These are phyloP conservation scores for Mamestra brassicae DNA, from an alignment of 2,888 invertebrate genomes.

Conservation along the genomic window DNA sequence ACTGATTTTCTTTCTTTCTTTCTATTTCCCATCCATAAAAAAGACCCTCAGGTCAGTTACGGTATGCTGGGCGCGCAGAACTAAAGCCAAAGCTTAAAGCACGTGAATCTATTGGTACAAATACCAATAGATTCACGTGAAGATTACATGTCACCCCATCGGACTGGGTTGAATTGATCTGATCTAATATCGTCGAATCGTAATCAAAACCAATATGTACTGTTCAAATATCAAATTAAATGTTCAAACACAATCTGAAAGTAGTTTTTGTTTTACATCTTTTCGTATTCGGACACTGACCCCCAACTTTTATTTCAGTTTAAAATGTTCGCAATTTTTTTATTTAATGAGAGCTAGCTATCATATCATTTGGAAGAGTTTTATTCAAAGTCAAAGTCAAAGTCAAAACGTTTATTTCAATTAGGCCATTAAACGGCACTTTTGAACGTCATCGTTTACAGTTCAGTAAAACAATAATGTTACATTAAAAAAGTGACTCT, in stretches of 20 bases:
- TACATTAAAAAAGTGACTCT: too few species aligned
- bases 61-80: background rate
- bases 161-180: background rate
- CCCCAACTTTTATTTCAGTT: background rate
- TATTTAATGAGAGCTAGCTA: background rate
- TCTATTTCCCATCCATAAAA: too few species aligned
- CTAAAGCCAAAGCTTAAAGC: too few species aligned
- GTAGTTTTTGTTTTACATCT: background rate
- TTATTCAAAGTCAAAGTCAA: background rate
- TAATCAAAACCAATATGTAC: background rate
- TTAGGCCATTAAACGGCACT: too few species aligned
- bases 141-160: background rate
- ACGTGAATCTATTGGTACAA: too few species aligned
- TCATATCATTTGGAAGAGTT: slow-evolving; percentile 5
- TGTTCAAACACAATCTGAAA: background rate
- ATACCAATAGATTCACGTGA: background rate
- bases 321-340: background rate
- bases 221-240: background rate
- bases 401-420: too few species aligned
- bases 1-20: too few species aligned
- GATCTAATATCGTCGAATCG: background rate
- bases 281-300: background rate
- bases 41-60: too few species aligned
- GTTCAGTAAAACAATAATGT: too few species aligned
- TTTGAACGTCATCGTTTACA: too few species aligned